Evolutionary conservation across 2,888 invertebrate species (phyloP), one percentile per base, ranked within the genome.

Genomic region (Morpho achilles): DNA sequence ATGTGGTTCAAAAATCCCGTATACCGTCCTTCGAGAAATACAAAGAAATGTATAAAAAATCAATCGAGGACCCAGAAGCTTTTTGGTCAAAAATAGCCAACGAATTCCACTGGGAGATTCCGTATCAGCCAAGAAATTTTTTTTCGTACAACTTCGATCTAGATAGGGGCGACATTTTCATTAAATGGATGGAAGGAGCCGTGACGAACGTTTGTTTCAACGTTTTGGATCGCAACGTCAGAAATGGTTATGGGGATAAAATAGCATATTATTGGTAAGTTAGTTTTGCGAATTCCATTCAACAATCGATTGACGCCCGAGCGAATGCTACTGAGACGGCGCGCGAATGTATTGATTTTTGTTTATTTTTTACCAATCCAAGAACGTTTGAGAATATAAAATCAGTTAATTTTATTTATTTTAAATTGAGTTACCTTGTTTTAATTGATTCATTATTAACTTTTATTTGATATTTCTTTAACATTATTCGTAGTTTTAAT

Each of bases 171-270:
- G 95, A 96, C 8, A 95, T 99, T 70, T 96, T 93, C 71, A 95
- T 97, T 50, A 97, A 96, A 84, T 99, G 98, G 96, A 94, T 99
- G 95, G 96, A 97, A 73, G 99, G 98, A 8, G 97, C 97, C 5
- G 94, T 95, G 44, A 99, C 99, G 46, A 99, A 99, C 83, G 94
- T 99, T 65, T 97, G 97, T 79, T 99, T 98, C 87, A 99, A 99
- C 90, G 92, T 97, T 54, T 90, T 99, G 69, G 99, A 99, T 86
- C 93, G 96, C 65, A 96, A 98, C 83, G 94, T 99, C 56, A 93
- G 96, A 73, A 95, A 94, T 69, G 98, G 98, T 10, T 88, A 95
- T 64, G 98, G 97, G 40, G 96, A 98, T 72, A 96, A 95, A 80
- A 93, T 98, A 65, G 98, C 98, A 22, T 99, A 95, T 87, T 97